These are phyloP conservation scores for Bungarus multicinctus DNA, from an alignment of 2,113 vertebrate species.

Conservation along the genomic window DNA sequence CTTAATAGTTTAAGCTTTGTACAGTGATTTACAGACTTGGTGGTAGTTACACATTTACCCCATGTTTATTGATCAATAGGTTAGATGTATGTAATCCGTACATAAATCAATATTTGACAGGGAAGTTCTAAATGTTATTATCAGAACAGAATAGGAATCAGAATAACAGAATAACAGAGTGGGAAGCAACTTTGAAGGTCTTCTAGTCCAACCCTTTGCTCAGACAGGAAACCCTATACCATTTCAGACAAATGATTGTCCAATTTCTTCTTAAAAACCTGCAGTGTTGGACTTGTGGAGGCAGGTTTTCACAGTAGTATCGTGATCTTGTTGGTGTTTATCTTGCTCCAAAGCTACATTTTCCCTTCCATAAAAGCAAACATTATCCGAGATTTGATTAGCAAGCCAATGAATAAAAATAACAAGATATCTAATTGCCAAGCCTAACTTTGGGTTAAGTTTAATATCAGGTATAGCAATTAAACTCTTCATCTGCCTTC, in stretches of 20 bases:
- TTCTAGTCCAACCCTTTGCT: not conserved
- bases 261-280: not conserved
- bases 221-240: not conserved
- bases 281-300: not conserved
- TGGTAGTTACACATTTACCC: conserved; percentile 14
- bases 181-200: not conserved
- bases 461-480: not conserved
- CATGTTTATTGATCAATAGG: conserved; percentile 35
- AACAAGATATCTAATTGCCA: not conserved
- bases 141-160: conserved; percentile 30
- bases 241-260: not conserved
- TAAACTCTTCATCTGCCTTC: not conserved
- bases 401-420: conserved; percentile 36
- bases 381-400: conserved; percentile 1
- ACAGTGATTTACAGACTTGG: conserved; percentile 1
- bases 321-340: conserved; percentile 39
- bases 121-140: conserved; percentile 17
- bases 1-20: conserved; percentile 20
- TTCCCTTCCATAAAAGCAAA: conserved; percentile 21
- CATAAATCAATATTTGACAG: conserved; percentile 19
- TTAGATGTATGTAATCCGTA: not conserved
- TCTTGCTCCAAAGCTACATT: conserved; percentile 27
- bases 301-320: conserved; percentile 22
- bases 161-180: not conserved
- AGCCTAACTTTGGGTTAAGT: not conserved